Base-by-base conservation (phyloP, 2,888 invertebrate species). In the Tachina lurida region DNA sequence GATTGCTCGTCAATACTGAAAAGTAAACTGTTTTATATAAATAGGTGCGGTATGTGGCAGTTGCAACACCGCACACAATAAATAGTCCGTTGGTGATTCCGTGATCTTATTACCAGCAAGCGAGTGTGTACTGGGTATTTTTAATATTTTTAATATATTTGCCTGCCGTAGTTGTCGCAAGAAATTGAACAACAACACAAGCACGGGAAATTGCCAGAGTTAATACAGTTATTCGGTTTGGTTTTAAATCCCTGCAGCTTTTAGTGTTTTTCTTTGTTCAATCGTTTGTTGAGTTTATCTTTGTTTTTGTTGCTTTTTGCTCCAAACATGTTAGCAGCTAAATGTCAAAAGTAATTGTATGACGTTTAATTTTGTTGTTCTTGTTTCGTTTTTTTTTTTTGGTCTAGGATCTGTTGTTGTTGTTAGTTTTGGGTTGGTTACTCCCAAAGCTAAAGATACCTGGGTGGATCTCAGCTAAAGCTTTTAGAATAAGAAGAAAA, bases 221-320 rank as follows among this genome's bases (percentile, higher is more conserved):
- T 90, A 89, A 89, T 89, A 90, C 90, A 90, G 91, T 91, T 89
- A 90, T 89, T 86, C 71, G 79, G 79, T 89, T 76, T 54, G 65
- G 88, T 89, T 89, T 88, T 89, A 90, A 31, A 88, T 90, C 90
- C 90, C 91, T 91, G 89, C 88, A 90, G 90, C 90, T 87, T 90
- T 76, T 87, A 89, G 89, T 89, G 89, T 89, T 85, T 82, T 68
- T 47, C 80, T 80, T 75, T 68, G 60, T 67, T 68, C 22, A 74
- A 19, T 73, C 43, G 17, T 8, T 73, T 45, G 41, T 45, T 67
- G 12, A 47, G 47, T 74, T 73, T 83, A 56, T 17, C 10, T 68
- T 15, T 39, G 19, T 31, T 65, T 47, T 54, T 68, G 49, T 67
- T 47, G 41, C 68, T 65, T 73, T 31, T 65, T 62, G 56, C 65